Base-by-base conservation (phyloP, 1,140 invertebrate species). In the Atopsyche davidsoni region DNA sequence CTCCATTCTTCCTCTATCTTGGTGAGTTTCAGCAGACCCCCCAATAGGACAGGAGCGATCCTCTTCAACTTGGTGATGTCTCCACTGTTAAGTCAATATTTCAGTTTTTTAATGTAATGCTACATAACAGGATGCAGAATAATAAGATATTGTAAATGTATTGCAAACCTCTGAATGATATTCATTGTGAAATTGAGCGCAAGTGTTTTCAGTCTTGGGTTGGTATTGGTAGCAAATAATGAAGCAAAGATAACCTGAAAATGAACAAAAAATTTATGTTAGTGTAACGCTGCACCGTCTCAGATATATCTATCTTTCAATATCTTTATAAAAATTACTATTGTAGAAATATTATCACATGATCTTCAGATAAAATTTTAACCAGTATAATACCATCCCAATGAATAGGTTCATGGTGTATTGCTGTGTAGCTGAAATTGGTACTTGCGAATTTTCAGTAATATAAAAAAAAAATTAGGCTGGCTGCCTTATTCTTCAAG, bases 211-310 rank as follows among this genome's bases (percentile, higher is more conserved):
- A 94, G 77, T 57, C 89, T 85, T 1, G 81, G 73, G 72, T 92
- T 91, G 1, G 89, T 88, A 61, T 89, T 86, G 9, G 73, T 78
- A 39, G 89, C 89, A 73, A 87, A 92, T 4, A 95, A 68, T 28
- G 88, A 86, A 59, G 92, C 88, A 72, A 92, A 94, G 50, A 93
- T 81, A 14, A 91, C 81, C 81, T 88, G 67, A 31, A 77, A 73
- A 19, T 43, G n/a, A n/a, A n/a, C n/a, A n/a, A n/a, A n/a, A n/a
- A n/a, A n/a, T n/a, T n/a, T n/a, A n/a, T n/a, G n/a, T n/a, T n/a
- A n/a, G n/a, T n/a, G n/a, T n/a, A n/a, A n/a, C n/a, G n/a, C n/a
- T n/a, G n/a, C n/a, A n/a, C n/a, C n/a, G n/a, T n/a, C n/a, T n/a
- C n/a, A n/a, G n/a, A n/a, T n/a, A n/a, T n/a, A n/a, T n/a, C n/a